Evolutionary conservation across 92 coral and sea anemone genomes (phyloP), one percentile per base, ranked within the genome.

Genomic region (Zoanthus solanderi): DNA sequence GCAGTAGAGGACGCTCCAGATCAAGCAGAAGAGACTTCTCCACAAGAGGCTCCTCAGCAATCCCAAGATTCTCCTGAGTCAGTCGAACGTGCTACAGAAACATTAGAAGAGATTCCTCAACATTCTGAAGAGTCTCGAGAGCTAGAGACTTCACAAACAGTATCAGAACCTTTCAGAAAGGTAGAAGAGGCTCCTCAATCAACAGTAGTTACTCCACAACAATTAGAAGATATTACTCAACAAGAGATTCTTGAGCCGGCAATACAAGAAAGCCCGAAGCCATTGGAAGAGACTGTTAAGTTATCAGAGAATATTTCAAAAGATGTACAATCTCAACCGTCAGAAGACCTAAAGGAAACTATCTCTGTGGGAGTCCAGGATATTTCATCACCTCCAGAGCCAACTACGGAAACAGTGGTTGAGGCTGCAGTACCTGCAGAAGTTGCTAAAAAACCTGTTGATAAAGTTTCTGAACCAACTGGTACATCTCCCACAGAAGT

Each of bases 1-100:
- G 72, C 72, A 46, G 74, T 45, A 53, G 85, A 81, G 30, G 85
- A 77, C 15, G 11, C 16, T 46, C 74, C 85, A 6, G 45, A 63
- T 2, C 74, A 28, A 34, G 16, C 17, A 14, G 85, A 81, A 46
- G 75, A 81, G 31, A 48, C 45, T 28, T 60, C 75, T 14, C 85
- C 46, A 29, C 75, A 81, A 66, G 85, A 65, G 3, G 15, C 34
- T 61, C 85, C 12, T 23, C 37, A 17, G 2, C 57, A 65, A n/a
- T 31, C 37, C 18, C 37, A 16, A 37, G 84, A 79, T 0, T 13
- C 42, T 63, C 57, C 54, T 3, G 37, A 61, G 23, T 8, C 18
- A 15, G 46, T 7, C 0, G 45, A 78, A 57, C 13, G 30, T 23
- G 9, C 15, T 9, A 29, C 83, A 7, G 44, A 78, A 52, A 42